Evolutionary conservation across 2,797 vertebrate genomes (phyloP), one percentile per base, ranked within the genome.

Genomic region (Macropodus opercularis): DNA sequence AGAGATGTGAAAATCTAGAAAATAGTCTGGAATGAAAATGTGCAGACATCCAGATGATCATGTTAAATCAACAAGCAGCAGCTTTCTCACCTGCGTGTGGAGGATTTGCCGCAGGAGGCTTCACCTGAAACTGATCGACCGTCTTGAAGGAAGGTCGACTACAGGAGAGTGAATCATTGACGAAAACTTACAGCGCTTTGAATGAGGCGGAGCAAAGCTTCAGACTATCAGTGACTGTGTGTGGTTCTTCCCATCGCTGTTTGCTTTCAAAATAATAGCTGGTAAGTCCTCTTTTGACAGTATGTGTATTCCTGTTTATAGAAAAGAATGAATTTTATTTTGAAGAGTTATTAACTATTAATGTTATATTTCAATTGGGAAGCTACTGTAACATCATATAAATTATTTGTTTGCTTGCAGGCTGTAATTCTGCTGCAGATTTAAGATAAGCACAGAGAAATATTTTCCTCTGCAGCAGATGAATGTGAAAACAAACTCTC

Each of bases 161-260:
- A 27, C 40, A 51, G 50, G 4, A 26, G 7, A 78, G 84, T 80
- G 50, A 87, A 88, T 89, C 76, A 90, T 86, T 92, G 49, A 85
- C 75, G 56, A 73, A 72, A 41, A 66, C 59, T 59, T 53, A n/a
- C 35, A 19, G 32, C 27, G 46, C 17, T 61, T 29, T 10, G 35
- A 46, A 62, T 1, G 24, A 70, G 78, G 83, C 53, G 67, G 75
- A 22, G 75, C 56, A 8, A 60, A 4, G 21, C 18, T 23, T 3
- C 23, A 43, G 40, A n/a, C 19, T 52, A 13, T 24, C 26, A 15
- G 47, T 49, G 4, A 21, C 7, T 26, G 49, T 48, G 36, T 22
- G 21, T 40, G 36, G 17, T 8, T 44, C 49, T 56, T 56, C 42
- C 50, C 19, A 27, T 8, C 14, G 9, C 2, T 13, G 4, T 22